Evolutionary conservation across 2,888 invertebrate genomes (phyloP).

Genomic region (Epinotia ramella): DNA sequence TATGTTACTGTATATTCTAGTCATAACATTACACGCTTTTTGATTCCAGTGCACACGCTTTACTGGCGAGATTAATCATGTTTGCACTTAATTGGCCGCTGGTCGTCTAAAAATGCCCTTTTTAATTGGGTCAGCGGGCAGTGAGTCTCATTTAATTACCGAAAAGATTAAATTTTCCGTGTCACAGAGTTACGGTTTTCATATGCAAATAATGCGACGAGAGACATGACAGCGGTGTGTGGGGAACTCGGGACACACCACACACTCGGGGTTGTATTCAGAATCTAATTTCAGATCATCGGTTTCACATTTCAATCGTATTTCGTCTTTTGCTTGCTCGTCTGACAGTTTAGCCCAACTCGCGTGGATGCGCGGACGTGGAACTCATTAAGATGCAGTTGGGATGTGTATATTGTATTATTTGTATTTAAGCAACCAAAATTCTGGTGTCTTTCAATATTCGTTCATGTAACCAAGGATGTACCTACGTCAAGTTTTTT

Average conservation of each 20-base stretch:
- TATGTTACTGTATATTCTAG: too few relatives aligned
- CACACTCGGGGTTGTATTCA: not conserved
- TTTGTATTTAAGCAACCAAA: too few relatives aligned
- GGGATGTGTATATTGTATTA: too few relatives aligned
- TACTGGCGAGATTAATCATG: conserved; percentile 24
- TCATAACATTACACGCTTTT: not conserved
- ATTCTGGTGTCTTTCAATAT: not conserved
- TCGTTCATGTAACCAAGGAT: not conserved
- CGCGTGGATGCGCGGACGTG: too few relatives aligned
- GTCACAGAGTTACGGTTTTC: conserved; percentile 76
- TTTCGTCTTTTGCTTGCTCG: too few relatives aligned
- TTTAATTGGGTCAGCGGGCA: conserved; percentile 71
- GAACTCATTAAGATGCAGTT: too few relatives aligned
- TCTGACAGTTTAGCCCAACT: too few relatives aligned
- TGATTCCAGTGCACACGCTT: not conserved
- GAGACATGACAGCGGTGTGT: conserved; percentile 9
- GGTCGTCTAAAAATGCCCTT: conserved; percentile 50
- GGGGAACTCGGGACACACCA: not conserved
- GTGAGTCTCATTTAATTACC: conserved; percentile 73
- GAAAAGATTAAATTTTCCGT: conserved; percentile 80
- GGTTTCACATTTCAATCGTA: too few relatives aligned
- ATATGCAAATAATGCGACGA: conserved; percentile 69
- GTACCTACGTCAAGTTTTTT: not conserved
- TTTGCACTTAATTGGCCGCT: conserved; percentile 55
- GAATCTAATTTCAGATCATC: too few relatives aligned